Percentiles rank a stretch among this genome's conserved stretches.
phyloP scores from a whole-genome alignment of 2,113 vertebrate genomes.

The Terrapene triunguis region DNA sequence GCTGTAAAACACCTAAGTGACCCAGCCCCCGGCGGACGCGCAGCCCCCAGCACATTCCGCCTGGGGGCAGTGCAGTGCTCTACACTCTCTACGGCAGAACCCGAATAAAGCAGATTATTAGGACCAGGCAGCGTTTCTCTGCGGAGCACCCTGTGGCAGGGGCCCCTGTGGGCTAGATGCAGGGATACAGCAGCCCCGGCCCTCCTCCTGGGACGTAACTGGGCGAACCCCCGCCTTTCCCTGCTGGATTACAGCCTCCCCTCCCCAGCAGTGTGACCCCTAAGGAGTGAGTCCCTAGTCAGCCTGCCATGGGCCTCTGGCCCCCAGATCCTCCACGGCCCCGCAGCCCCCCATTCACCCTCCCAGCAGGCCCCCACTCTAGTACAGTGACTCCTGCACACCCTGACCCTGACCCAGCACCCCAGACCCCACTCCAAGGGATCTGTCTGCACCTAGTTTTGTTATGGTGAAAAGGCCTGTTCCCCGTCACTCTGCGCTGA shows the following conservation, averaged over 20 bases:
- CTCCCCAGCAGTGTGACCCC: background rate
- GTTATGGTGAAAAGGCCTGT: no score
- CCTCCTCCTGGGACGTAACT: background rate
- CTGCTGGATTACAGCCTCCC: background rate
- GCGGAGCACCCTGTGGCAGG: background rate
- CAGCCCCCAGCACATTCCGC: background rate
- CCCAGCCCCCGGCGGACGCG: background rate
- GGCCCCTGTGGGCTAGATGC: background rate
- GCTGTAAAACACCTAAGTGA: slow-evolving; percentile 34
- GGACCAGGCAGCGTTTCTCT: background rate
- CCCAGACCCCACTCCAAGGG: no score
- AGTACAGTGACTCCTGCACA: no score
- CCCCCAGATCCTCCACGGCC: no score
- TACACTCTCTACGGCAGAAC: background rate
- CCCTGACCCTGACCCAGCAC: no score
- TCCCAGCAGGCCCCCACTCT: no score
- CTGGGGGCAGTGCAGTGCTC: background rate
- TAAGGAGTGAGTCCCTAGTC: background rate
- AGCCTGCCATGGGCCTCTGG: background rate
- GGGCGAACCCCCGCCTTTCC: background rate
- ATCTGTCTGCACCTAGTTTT: background rate
- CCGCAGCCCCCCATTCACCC: background rate
- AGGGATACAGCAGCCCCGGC: background rate
- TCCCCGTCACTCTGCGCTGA: no score
- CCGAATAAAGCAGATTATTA: slow-evolving; percentile 61